Base-by-base conservation (phyloP, 2,113 vertebrate species). In the Argyrosomus japonicus region DNA sequence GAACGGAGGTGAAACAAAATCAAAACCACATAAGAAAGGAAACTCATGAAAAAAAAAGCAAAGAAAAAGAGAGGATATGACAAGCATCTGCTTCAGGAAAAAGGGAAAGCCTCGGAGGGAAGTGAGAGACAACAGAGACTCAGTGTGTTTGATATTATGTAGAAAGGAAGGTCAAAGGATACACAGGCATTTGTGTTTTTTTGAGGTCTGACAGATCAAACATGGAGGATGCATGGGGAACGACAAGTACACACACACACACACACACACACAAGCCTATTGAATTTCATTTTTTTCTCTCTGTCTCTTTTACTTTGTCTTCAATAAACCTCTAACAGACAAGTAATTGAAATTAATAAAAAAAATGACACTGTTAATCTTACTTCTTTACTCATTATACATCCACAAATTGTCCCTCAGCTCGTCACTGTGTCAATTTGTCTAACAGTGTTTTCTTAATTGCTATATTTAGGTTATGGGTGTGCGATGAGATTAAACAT, bases 131-230 rank as follows among this genome's bases (percentile, higher is more conserved):
- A 79, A 74, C 58, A 80, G 50, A 80, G 43, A 79, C 25, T 40
- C 15, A 3, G 29, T 71, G 74, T 65, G 68, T 88, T 83, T 91
- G 89, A 88, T 88, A 58, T 36, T 64, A 75, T 47, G 69, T 29
- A 70, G 58, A 83, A 71, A 69, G 47, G 57, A 84, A 85, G 82
- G 89, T 87, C 71, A 88, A 89, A 88, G 81, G 69, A 87, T 73
- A 78, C 4, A 14, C 21, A 43, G 12, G 48, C 73, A n/a, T 68
- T 81, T 71, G 63, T 79, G 60, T 27, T 53, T 64, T 79, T 69
- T 83, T 75, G 27, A 75, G 40, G 25, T 67, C 29, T 72, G 51
- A 82, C 43, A 64, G 68, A 90, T 87, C 80, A 84, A 81, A 88
- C 67, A 68, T 29, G 3, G 36, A 13, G 32, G 48, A 36, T 29